Conservation (phyloP, 2,113 vertebrate genomes). For the Hemiscyllium ocellatum region DNA sequence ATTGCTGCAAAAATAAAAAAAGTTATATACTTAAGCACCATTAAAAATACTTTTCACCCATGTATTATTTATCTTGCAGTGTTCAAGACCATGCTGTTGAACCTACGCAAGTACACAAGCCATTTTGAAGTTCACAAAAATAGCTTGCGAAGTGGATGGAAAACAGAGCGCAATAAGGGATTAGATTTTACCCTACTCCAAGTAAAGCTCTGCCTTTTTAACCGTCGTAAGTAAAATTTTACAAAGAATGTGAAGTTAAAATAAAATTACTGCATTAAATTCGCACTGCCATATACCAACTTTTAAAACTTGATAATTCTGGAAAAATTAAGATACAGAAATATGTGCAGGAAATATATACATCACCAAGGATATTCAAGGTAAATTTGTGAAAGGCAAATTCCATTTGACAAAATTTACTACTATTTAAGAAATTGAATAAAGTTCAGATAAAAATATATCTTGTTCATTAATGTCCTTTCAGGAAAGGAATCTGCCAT, state of each 20-base stretch:
- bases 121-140: conserved; percentile 37
- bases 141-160: no score
- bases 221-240: not conserved
- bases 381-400: not conserved
- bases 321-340: no score
- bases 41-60: not conserved
- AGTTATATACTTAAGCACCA: not conserved
- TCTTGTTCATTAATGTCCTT: no score
- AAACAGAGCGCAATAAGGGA: not conserved
- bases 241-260: not conserved
- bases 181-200: not conserved
- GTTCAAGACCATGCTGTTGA: not conserved
- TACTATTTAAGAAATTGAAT: not conserved
- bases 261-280: not conserved
- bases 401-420: not conserved
- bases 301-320: no score
- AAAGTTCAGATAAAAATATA: no score
- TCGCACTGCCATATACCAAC: not conserved
- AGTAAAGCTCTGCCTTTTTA: not conserved
- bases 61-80: not conserved
- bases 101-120: not conserved
- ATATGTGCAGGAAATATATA: not conserved
- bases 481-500: no score
- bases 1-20: not conserved
- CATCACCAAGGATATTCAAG: not conserved